phyloP scores from a whole-genome alignment of 2,888 invertebrate species.

The Steinernema scapterisci region DNA sequence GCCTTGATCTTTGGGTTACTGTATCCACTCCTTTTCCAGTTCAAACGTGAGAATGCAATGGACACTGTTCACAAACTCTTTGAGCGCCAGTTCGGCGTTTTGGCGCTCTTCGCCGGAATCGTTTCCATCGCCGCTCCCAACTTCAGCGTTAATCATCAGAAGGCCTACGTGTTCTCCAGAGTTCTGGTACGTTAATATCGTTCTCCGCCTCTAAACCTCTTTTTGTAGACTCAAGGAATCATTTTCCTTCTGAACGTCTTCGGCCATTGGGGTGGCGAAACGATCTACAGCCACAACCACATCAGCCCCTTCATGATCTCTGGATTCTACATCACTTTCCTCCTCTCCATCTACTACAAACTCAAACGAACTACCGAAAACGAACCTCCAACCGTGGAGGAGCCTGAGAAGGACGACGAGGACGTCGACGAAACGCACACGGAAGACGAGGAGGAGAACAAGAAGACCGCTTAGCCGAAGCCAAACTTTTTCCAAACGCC shows the following conservation, averaged over 20 bases:
- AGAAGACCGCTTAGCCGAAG: background rate
- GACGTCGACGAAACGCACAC: slow-evolving; percentile 1
- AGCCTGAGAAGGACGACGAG: background rate
- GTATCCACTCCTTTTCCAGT: slow-evolving; percentile 40
- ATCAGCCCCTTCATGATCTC: slow-evolving; percentile 60
- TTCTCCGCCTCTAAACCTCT: background rate
- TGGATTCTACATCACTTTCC: slow-evolving; percentile 63
- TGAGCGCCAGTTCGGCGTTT: slow-evolving; percentile 56
- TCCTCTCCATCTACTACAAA: slow-evolving; percentile 47
- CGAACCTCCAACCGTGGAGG: background rate
- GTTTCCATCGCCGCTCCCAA: slow-evolving; percentile 53
- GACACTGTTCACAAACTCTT: slow-evolving; percentile 60
- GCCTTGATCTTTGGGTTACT: slow-evolving; percentile 29
- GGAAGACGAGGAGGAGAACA: slow-evolving; percentile 13
- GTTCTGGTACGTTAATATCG: slow-evolving; percentile 46
- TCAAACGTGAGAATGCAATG: slow-evolving; percentile 53
- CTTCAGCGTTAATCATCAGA: slow-evolving; percentile 49
- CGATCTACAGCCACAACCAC: slow-evolving; percentile 46
- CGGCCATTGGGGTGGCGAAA: slow-evolving; percentile 42
- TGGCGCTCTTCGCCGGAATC: slow-evolving; percentile 48
- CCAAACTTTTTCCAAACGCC: background rate
- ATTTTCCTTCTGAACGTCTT: slow-evolving; percentile 47
- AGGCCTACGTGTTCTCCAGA: slow-evolving; percentile 51
- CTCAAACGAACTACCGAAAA: background rate
- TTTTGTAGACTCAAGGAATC: slow-evolving; percentile 58